phyloP scores from a whole-genome alignment of 2,113 vertebrate species.

The Tapirus terrestris region DNA sequence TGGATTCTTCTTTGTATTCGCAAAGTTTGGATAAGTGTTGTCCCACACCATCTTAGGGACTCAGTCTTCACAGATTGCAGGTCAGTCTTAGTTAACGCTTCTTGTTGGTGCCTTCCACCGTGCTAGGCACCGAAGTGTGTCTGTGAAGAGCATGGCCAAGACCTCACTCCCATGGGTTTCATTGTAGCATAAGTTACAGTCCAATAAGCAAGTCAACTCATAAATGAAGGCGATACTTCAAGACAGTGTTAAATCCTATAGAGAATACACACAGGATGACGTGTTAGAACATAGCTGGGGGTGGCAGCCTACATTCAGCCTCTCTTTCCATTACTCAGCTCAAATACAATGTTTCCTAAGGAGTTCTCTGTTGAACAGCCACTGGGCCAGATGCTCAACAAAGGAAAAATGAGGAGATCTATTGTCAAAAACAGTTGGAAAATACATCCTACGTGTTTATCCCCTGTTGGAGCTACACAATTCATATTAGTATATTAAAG shows the following conservation, averaged over 20 bases:
- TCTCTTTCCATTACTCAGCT: neutral
- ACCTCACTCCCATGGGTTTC: too few relatives aligned
- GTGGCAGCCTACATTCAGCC: neutral
- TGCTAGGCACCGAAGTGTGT: neutral
- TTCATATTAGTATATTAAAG: neutral
- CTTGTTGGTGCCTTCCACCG: neutral
- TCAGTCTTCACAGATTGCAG: neutral
- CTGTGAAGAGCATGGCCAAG: neutral
- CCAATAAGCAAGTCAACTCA: neutral
- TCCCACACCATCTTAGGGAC: neutral
- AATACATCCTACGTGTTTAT: neutral
- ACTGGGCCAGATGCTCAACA: neutral
- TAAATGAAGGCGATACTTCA: neutral
- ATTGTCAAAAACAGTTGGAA: constrained; percentile 7
- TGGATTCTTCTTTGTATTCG: neutral
- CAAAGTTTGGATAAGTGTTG: neutral
- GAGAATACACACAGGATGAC: neutral
- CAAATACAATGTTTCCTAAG: neutral
- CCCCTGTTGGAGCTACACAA: neutral
- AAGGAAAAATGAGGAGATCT: neutral
- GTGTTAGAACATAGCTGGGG: neutral
- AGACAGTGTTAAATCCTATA: neutral
- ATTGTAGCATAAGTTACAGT: neutral
- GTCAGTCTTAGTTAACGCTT: neutral
- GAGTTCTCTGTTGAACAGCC: neutral